Conservation (phyloP, 2,113 vertebrate species). For the Mellivora capensis region DNA sequence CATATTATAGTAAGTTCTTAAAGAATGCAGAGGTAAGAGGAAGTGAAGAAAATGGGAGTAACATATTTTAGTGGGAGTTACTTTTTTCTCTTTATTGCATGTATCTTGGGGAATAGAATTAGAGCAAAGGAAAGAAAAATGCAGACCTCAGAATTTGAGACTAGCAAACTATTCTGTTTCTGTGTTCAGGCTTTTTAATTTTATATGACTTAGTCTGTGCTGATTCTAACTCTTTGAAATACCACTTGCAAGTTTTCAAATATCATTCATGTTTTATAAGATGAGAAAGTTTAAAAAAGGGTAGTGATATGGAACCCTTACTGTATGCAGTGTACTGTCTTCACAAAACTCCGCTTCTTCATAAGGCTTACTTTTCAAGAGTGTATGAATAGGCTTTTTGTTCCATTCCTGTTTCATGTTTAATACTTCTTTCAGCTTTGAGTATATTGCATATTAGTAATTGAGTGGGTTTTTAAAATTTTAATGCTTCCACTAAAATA, state of each 20-base stretch:
- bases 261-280: not conserved
- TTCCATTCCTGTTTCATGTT: constrained; percentile 1
- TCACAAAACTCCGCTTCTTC: not conserved
- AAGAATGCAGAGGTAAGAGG: not conserved
- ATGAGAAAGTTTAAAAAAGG: not conserved
- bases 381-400: not conserved
- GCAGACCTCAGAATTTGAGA: not conserved
- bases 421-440: not conserved
- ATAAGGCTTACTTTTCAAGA: not conserved
- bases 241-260: not conserved
- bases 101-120: not conserved
- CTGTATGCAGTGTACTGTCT: not conserved
- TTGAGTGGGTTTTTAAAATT: not conserved
- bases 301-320: not conserved
- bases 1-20: not conserved
- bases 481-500: constrained; percentile 18
- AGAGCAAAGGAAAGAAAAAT: constrained; percentile 12
- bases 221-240: not conserved
- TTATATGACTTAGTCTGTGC: not conserved
- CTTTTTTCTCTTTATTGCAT: not conserved
- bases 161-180: not conserved
- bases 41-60: not conserved
- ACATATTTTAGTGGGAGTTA: not conserved
- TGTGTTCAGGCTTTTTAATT: not conserved
- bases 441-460: constrained; percentile 13